Evolutionary conservation across 2,797 vertebrate genomes (phyloP).

Genomic region (Danio kyathit): DNA sequence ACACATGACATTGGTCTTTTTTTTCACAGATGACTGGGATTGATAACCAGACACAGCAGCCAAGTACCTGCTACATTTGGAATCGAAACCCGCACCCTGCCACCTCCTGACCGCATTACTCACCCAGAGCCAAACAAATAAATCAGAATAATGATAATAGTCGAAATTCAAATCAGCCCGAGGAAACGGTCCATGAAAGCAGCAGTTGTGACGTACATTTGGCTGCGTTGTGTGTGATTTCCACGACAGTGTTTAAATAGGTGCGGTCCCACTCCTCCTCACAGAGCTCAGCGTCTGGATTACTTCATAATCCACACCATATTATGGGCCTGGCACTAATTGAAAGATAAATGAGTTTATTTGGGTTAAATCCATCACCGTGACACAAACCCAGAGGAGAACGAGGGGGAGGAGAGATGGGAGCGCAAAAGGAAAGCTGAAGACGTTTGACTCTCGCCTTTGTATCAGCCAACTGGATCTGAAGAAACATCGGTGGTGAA

Average conservation of each 20-base stretch:
- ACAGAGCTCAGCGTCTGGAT: conserved; percentile 63
- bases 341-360: conserved; percentile 84
- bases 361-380: conserved; percentile 82
- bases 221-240: conserved; percentile 53
- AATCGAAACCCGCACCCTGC: conserved; percentile 49
- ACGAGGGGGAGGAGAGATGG: conserved; percentile 53
- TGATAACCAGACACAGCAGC: not conserved
- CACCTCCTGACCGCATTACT: conserved; percentile 56
- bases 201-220: conserved; percentile 57
- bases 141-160: conserved; percentile 61
- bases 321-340: conserved; percentile 79
- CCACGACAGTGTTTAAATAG: conserved; percentile 70
- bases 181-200: conserved; percentile 69
- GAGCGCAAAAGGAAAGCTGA: conserved; percentile 47
- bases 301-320: conserved; percentile 81
- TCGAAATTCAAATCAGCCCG: conserved; percentile 70
- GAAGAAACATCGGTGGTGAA: conserved; percentile 35
- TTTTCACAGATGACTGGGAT: not conserved
- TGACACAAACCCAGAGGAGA: conserved; percentile 69
- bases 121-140: conserved; percentile 63
- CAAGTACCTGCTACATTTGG: conserved; percentile 16
- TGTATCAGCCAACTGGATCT: conserved; percentile 53
- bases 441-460: conserved; percentile 41
- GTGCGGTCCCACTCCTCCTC: conserved; percentile 63
- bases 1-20: not conserved